A percentile compares a stretch with the other conserved stretches of the same genome.
Conservation (phyloP, 2,797 vertebrate genomes). For the Gadopsis bispinosus region DNA sequence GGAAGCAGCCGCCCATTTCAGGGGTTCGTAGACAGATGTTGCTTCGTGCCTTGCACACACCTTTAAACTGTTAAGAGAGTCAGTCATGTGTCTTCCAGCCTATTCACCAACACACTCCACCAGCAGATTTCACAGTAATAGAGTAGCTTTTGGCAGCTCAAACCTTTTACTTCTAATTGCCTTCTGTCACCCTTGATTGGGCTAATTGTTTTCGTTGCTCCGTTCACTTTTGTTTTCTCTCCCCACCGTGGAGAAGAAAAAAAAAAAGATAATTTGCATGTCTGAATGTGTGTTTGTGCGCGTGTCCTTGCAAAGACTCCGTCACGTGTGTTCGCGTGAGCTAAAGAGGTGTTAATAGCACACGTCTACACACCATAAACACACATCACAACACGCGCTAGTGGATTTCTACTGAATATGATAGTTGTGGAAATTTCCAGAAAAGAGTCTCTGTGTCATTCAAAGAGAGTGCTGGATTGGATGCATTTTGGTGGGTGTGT, state of each 20-base stretch:
- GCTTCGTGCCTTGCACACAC: conserved; percentile 55
- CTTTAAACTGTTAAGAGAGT: conserved; percentile 58
- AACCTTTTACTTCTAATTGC: conserved; percentile 79
- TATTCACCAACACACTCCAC: conserved; percentile 52
- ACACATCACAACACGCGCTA: conserved; percentile 9
- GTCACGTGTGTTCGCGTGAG: conserved; percentile 27
- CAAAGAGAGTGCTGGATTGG: conserved; percentile 2
- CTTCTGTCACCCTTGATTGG: conserved; percentile 83
- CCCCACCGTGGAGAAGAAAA: conserved; percentile 41
- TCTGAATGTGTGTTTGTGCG: conserved; percentile 39
- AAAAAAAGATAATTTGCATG: conserved; percentile 63
- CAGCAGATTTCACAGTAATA: conserved; percentile 64
- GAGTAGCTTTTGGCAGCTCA: conserved; percentile 74
- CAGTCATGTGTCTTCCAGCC: conserved; percentile 52
- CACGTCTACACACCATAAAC: conserved; percentile 38
- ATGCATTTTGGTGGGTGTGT: not conserved
- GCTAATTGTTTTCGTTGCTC: conserved; percentile 77
- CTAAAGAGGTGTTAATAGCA: conserved; percentile 53
- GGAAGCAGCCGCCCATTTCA: conserved; percentile 42
- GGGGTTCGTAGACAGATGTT: conserved; percentile 28
- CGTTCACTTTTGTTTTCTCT: conserved; percentile 75
- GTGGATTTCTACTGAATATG: conserved; percentile 26
- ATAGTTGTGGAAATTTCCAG: conserved; percentile 35
- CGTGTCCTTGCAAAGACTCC: conserved; percentile 16
- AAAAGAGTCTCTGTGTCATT: conserved; percentile 23